phyloP scores from a whole-genome alignment of 1,140 invertebrate genomes.

The Uloborus diversus region DNA sequence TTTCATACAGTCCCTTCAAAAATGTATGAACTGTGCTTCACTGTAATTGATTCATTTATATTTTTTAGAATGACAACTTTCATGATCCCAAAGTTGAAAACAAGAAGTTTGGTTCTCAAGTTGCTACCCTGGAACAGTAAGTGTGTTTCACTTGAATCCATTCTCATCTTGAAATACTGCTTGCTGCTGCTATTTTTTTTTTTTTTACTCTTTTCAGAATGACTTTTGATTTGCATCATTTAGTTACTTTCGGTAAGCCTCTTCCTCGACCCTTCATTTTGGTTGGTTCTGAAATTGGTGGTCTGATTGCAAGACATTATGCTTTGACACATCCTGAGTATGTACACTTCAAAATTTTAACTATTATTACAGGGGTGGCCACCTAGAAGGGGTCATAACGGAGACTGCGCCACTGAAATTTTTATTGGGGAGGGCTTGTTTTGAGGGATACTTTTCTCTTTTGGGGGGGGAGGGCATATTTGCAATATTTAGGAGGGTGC shows the following conservation, averaged over 20 bases:
- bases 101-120: constrained; percentile 37
- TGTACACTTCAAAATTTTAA: too few species aligned
- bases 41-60: neutral
- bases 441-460: too few species aligned
- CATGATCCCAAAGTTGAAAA: constrained; percentile 14
- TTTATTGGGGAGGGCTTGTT: too few species aligned
- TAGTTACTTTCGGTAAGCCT: constrained; percentile 64
- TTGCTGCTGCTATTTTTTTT: too few species aligned
- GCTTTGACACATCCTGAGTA: constrained; percentile 65
- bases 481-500: too few species aligned
- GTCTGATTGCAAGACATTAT: constrained; percentile 65
- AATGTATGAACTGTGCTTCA: too few species aligned
- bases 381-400: too few species aligned
- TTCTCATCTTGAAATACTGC: too few species aligned
- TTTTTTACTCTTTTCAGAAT: constrained; percentile 61
- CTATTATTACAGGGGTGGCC: too few species aligned
- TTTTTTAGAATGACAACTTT: constrained; percentile 28
- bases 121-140: constrained; percentile 44
- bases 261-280: constrained; percentile 65
- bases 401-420: too few species aligned
- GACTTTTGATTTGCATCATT: constrained; percentile 65
- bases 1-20: too few species aligned
- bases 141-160: neutral
- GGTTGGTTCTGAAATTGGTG: constrained; percentile 66
- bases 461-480: too few species aligned